Conservation (phyloP, 2,888 invertebrate species). For the Parasteatoda lunata region DNA sequence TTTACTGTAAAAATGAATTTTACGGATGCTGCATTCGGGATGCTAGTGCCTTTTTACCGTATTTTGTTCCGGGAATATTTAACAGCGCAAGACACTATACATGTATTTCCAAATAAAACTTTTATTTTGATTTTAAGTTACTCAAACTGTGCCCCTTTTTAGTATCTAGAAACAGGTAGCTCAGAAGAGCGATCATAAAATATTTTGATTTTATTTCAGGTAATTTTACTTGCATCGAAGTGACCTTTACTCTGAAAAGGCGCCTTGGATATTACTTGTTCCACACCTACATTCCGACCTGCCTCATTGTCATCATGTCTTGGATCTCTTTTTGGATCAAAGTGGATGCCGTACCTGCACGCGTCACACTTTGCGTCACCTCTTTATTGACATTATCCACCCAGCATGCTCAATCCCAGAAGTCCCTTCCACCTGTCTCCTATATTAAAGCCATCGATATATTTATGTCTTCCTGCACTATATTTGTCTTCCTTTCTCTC, state of each 20-base stretch:
- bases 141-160: no score
- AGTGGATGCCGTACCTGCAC: slow-evolving; percentile 93
- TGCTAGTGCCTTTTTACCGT: no score
- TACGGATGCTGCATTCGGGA: no score
- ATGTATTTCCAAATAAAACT: no score
- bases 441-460: slow-evolving; percentile 82
- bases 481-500: slow-evolving; percentile 76
- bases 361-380: slow-evolving; percentile 93
- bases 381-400: slow-evolving; percentile 91
- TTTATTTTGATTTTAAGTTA: no score
- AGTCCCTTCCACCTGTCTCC: slow-evolving; percentile 93
- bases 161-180: no score
- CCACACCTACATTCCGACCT: slow-evolving; percentile 93
- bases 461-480: slow-evolving; percentile 76
- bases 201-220: slow-evolving; percentile 77
- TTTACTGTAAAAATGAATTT: no score
- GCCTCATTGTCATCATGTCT: slow-evolving; percentile 93
- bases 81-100: no score
- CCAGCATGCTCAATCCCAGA: slow-evolving; percentile 94
- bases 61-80: no score
- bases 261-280: slow-evolving; percentile 91
- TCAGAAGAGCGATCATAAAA: no score
- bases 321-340: slow-evolving; percentile 98
- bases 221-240: slow-evolving; percentile 93
- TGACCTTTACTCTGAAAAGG: slow-evolving; percentile 87